Conservation (phyloP, 2,113 vertebrate genomes). For the Pangasianodon hypophthalmus region DNA sequence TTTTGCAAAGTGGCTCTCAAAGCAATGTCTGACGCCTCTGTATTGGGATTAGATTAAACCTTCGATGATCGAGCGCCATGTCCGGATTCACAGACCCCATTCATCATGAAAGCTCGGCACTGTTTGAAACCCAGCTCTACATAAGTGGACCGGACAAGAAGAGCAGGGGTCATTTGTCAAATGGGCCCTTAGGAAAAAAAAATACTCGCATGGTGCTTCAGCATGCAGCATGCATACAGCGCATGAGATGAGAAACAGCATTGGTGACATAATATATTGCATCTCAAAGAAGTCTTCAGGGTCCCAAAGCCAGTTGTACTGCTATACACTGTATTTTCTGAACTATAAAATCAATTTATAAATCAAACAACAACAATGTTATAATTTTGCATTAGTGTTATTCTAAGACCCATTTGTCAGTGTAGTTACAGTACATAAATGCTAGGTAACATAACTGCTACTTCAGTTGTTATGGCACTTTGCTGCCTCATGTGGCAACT, state of each 20-base stretch:
- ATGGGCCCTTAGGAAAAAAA: conserved; percentile 29
- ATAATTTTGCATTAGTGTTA: background rate
- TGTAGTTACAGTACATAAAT: background rate
- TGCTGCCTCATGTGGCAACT: background rate
- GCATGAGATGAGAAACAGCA: background rate
- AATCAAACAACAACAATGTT: background rate
- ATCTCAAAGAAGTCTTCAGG: background rate
- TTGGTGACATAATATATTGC: background rate
- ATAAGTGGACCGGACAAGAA: conserved; percentile 51
- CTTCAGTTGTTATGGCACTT: background rate
- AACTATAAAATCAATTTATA: background rate
- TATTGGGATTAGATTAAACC: conserved; percentile 62
- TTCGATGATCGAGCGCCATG: conserved; percentile 55
- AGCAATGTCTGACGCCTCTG: conserved; percentile 51
- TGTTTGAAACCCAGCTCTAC: conserved; percentile 38
- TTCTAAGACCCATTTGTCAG: background rate
- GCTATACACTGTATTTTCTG: too few species aligned
- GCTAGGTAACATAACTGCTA: background rate
- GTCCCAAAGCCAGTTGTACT: background rate
- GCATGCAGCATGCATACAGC: conserved; percentile 4
- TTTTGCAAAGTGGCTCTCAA: conserved; percentile 62
- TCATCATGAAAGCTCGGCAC: conserved; percentile 49
- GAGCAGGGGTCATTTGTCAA: conserved; percentile 53
- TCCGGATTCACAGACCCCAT: conserved; percentile 46
- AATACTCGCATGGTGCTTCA: background rate